These are phyloP conservation scores for Mormyrus proboscirostris DNA, from an alignment of 2,797 vertebrate genomes.

Conservation along the genomic window DNA sequence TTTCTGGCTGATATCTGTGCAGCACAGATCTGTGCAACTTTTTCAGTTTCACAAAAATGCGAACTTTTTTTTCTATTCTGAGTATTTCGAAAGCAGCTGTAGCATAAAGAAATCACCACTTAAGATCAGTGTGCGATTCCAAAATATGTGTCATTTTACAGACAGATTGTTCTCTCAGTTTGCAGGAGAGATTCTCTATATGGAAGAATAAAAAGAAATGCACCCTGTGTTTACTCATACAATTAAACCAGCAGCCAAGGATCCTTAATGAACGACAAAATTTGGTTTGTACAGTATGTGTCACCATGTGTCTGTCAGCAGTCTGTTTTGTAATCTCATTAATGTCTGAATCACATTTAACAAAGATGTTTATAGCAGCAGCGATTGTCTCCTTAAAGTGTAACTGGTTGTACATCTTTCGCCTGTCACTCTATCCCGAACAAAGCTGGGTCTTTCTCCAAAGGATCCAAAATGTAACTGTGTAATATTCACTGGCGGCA, in stretches of 20 bases:
- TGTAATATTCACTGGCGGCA: too few species aligned
- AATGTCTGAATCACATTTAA: not conserved
- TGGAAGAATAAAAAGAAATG: not conserved
- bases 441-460: not conserved
- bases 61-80: not conserved
- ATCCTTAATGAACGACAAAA: not conserved
- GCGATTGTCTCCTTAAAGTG: not conserved
- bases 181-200: not conserved
- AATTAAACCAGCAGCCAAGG: not conserved
- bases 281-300: not conserved
- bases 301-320: not conserved
- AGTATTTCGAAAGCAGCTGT: not conserved
- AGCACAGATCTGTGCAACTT: not conserved
- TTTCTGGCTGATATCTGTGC: not conserved
- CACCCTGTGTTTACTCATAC: not conserved
- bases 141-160: conserved; percentile 22
- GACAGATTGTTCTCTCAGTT: conserved; percentile 10
- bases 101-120: not conserved
- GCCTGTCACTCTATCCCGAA: not conserved
- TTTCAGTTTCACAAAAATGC: not conserved
- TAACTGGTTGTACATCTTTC: not conserved
- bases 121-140: not conserved
- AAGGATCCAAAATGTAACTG: too few species aligned
- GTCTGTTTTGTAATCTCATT: conserved; percentile 14
- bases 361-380: not conserved